These are phyloP conservation scores for Idaea dimidiata DNA, from an alignment of 2,888 invertebrate genomes.

Conservation along the genomic window DNA sequence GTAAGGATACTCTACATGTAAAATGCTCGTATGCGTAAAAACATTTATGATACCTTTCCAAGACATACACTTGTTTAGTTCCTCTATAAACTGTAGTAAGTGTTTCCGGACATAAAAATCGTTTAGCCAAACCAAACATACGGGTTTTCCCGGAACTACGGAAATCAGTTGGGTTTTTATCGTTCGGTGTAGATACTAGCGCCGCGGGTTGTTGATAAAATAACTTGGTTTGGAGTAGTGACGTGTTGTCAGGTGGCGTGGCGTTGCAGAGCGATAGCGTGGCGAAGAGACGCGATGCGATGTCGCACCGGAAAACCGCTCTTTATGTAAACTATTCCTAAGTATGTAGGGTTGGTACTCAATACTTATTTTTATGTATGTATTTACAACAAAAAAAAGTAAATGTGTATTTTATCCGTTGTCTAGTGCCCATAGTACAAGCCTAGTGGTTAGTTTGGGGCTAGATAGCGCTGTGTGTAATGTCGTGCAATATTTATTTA, in stretches of 20 bases:
- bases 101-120: constrained; percentile 54
- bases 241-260: constrained; percentile 16
- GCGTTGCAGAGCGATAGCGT: constrained; percentile 20
- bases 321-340: constrained; percentile 31
- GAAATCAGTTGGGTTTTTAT: too few species aligned
- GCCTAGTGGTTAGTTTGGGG: too few species aligned
- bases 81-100: constrained; percentile 41
- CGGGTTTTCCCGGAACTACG: too few species aligned
- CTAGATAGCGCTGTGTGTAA: too few species aligned
- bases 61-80: constrained; percentile 27
- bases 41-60: constrained; percentile 23
- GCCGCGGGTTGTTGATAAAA: neutral
- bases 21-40: constrained; percentile 19
- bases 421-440: too few species aligned
- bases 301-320: constrained; percentile 22
- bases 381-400: too few species aligned
- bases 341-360: constrained; percentile 24
- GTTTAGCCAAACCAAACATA: constrained; percentile 33
- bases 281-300: constrained; percentile 7
- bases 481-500: too few species aligned
- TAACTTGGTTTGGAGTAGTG: neutral
- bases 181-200: too few species aligned
- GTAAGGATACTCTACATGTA: neutral
- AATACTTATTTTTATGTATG: neutral
- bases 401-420: too few species aligned